Evolutionary conservation across 2,797 vertebrate genomes (phyloP).

Genomic region (Channallabes apus): DNA sequence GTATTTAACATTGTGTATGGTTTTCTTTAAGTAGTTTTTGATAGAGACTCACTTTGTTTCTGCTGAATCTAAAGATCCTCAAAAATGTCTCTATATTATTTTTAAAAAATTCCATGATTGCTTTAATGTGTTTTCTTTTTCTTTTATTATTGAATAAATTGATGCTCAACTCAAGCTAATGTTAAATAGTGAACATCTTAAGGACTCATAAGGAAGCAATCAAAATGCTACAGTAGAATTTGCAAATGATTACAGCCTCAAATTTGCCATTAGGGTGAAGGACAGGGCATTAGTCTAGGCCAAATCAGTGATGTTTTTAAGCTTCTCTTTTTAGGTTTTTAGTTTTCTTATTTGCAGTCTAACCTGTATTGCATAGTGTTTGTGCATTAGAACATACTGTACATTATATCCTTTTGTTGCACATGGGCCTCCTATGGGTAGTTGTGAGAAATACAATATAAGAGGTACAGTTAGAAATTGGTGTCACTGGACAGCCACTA

Average conservation of each 20-base stretch:
- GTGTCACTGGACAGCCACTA: background rate
- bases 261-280: background rate
- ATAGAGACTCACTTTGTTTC: background rate
- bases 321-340: background rate
- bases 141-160: background rate
- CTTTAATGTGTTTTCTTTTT: background rate
- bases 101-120: background rate
- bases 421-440: background rate
- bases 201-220: background rate
- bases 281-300: background rate
- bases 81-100: background rate
- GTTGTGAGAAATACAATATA: background rate
- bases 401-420: background rate
- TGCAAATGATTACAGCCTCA: background rate
- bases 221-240: background rate
- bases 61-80: background rate
- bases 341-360: background rate
- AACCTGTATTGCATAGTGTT: background rate
- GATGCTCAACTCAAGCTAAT: background rate
- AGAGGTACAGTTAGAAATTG: background rate
- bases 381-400: background rate
- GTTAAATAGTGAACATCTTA: background rate
- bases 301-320: background rate
- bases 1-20: too few relatives aligned
- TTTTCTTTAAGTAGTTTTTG: background rate